phyloP scores from a whole-genome alignment of 2,113 vertebrate species.

The Urocitellus parryii region DNA sequence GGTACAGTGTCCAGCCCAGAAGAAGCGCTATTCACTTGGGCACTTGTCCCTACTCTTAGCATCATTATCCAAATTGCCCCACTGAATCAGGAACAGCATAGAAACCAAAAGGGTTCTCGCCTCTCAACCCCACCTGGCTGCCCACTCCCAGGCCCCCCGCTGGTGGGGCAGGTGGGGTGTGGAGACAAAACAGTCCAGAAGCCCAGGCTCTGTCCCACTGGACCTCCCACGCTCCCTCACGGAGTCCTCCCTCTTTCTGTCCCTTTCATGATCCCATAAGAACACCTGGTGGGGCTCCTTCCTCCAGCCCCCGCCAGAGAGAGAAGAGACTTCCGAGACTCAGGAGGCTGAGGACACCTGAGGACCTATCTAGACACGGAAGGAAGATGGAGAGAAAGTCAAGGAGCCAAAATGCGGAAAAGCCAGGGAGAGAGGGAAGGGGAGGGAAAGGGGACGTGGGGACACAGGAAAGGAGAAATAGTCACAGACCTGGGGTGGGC shows the following conservation, averaged over 20 bases:
- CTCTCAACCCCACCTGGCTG: background rate
- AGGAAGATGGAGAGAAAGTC: background rate
- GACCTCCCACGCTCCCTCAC: background rate
- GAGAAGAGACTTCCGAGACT: background rate
- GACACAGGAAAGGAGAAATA: background rate
- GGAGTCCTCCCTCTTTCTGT: background rate
- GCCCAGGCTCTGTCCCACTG: accelerated
- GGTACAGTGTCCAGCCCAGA: background rate
- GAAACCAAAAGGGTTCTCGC: no score
- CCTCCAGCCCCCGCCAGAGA: background rate
- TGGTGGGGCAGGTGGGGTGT: background rate
- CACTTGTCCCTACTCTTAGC: background rate
- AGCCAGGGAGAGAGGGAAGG: background rate
- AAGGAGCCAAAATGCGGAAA: background rate
- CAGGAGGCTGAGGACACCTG: no score
- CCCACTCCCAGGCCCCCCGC: background rate
- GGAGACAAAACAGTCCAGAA: background rate
- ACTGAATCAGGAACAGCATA: accelerated
- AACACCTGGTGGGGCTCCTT: background rate
- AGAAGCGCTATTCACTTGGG: accelerated
- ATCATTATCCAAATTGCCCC: accelerated
- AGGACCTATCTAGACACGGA: background rate
- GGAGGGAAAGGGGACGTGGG: accelerated
- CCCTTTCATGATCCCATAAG: background rate
- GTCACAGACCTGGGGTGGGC: background rate